Conservation (phyloP, 2,888 invertebrate species). For the Laothoe populi region DNA sequence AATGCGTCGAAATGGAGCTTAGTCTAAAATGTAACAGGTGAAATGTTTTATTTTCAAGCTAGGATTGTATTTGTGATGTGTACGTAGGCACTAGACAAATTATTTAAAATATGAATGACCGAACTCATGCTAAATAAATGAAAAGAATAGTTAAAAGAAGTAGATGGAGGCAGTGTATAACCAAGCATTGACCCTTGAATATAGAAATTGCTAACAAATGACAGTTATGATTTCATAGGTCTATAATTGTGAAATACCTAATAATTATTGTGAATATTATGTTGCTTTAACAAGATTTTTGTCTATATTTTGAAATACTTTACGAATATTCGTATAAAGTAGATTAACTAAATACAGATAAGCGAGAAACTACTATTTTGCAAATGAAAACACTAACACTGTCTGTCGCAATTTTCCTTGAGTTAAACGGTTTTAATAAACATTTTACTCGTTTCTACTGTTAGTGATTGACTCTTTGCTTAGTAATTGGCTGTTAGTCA, state of each 20-base stretch:
- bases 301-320: too few species aligned
- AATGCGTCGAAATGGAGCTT: too few species aligned
- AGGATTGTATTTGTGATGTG: background rate
- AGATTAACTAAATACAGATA: background rate
- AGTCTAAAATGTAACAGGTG: too few species aligned
- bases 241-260: background rate
- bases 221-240: background rate
- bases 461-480: slow-evolving; percentile 3
- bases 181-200: slow-evolving; percentile 6
- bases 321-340: background rate
- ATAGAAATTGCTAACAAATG: background rate
- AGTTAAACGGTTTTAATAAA: slow-evolving; percentile 5
- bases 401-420: slow-evolving; percentile 7
- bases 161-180: background rate
- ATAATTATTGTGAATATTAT: background rate
- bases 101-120: background rate
- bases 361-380: background rate
- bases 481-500: background rate
- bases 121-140: background rate
- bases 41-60: background rate
- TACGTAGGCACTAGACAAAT: background rate
- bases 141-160: background rate
- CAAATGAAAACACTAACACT: slow-evolving; percentile 8
- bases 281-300: too few species aligned
- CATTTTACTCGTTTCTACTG: slow-evolving; percentile 4